phyloP scores from a whole-genome alignment of 2,113 vertebrate genomes.

The Mastomys coucha region DNA sequence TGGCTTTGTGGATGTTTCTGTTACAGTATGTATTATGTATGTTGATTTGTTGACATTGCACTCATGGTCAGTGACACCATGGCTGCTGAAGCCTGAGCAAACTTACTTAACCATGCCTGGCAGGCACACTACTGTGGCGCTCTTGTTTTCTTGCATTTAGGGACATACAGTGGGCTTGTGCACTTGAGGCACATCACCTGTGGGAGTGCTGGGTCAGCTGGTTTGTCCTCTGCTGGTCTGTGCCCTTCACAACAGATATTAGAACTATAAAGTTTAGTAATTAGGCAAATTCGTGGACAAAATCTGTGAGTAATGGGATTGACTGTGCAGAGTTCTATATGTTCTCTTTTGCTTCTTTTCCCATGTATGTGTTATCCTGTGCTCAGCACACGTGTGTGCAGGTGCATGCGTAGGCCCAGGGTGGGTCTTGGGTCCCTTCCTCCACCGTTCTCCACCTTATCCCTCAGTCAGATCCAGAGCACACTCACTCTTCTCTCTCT shows the following conservation, averaged over 20 bases:
- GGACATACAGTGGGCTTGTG: neutral
- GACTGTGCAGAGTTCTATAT: neutral
- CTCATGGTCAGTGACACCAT: neutral
- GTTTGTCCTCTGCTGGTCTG: neutral
- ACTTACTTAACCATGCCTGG: neutral
- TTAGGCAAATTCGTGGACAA: neutral
- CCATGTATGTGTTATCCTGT: neutral
- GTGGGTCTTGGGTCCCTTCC: neutral
- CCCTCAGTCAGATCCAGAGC: neutral
- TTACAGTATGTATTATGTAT: neutral
- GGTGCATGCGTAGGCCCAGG: neutral
- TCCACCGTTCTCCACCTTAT: neutral
- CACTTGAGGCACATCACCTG: neutral
- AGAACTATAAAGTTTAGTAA: conserved; percentile 6
- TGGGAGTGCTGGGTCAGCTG: neutral
- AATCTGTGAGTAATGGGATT: neutral
- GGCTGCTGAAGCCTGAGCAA: neutral
- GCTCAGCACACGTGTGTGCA: neutral
- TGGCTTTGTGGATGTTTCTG: neutral
- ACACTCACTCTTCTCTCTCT: neutral
- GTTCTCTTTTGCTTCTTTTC: neutral
- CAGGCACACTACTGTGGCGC: neutral
- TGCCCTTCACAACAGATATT: neutral
- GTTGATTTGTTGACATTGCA: neutral
- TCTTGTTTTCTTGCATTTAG: neutral